These are phyloP conservation scores for Caenorhabditis angaria DNA, from an alignment of 2,888 invertebrate species.

Conservation along the genomic window DNA sequence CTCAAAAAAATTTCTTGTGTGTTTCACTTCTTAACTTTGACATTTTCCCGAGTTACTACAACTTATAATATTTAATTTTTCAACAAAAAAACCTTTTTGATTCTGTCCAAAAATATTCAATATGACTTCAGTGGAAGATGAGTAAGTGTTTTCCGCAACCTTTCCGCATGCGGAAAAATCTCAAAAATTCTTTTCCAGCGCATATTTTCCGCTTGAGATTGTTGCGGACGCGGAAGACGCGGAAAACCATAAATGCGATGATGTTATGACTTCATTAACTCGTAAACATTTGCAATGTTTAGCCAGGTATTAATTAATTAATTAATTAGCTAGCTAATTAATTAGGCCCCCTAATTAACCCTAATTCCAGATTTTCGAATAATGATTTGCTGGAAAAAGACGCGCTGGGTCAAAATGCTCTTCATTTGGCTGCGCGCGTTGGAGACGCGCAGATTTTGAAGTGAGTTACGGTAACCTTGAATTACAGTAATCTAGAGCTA, in stretches of 20 bases:
- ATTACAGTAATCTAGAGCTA: too few species aligned
- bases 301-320: conserved; percentile 14
- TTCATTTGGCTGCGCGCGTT: conserved; percentile 56
- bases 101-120: too few species aligned
- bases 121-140: too few species aligned
- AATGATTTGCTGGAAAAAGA: conserved; percentile 49
- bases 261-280: conserved; percentile 29
- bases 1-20: too few species aligned
- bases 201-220: conserved; percentile 35
- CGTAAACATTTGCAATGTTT: conserved; percentile 37
- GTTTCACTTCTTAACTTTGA: too few species aligned
- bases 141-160: too few species aligned
- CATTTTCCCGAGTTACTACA: too few species aligned
- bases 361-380: conserved; percentile 39
- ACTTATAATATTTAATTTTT: too few species aligned
- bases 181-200: conserved; percentile 9
- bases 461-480: conserved; percentile 33
- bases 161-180: too few species aligned
- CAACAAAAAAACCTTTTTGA: too few species aligned
- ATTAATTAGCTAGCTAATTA: background rate
- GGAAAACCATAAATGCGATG: conserved; percentile 29
- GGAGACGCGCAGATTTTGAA: conserved; percentile 52
- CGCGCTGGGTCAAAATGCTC: conserved; percentile 50
- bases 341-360: too few species aligned
- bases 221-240: conserved; percentile 20